phyloP scores from a whole-genome alignment of 2,888 invertebrate genomes.

The Calameuta filiformis region DNA sequence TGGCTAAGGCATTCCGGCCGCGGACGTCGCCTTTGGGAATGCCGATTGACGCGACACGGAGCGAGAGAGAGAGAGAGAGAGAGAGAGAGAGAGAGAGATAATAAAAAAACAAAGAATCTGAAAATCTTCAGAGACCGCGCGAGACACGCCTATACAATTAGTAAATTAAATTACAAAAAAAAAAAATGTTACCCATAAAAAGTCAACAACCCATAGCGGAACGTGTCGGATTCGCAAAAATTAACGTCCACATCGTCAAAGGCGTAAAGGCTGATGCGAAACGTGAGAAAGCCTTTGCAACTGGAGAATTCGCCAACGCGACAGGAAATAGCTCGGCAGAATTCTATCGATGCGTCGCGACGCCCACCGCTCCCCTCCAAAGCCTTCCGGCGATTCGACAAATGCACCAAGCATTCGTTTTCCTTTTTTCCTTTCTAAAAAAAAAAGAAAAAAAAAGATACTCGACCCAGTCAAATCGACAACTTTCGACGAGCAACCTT shows the following conservation, averaged over 20 bases:
- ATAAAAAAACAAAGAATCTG: not conserved
- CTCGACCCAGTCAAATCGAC: no score
- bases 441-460: no score
- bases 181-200: no score
- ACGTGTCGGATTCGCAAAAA: no score
- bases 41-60: conserved; percentile 30
- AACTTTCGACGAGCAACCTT: no score
- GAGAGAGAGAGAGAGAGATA: no score
- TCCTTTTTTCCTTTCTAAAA: no score
- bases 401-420: no score
- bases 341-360: conserved; percentile 19
- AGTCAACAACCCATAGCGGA: no score
- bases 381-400: no score
- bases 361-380: no score
- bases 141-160: not conserved
- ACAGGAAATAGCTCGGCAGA: conserved; percentile 40
- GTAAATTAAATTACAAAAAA: conserved; percentile 6
- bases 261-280: not conserved
- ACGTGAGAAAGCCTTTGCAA: not conserved
- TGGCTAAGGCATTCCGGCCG: conserved; percentile 24
- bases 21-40: conserved; percentile 34
- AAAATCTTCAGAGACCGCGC: not conserved
- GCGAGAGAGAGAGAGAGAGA: not conserved
- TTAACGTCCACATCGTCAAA: no score
- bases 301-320: conserved; percentile 27